These are phyloP conservation scores for Cyprinodon brontotheroides DNA, from an alignment of 2,113 vertebrate genomes.

Conservation along the genomic window DNA sequence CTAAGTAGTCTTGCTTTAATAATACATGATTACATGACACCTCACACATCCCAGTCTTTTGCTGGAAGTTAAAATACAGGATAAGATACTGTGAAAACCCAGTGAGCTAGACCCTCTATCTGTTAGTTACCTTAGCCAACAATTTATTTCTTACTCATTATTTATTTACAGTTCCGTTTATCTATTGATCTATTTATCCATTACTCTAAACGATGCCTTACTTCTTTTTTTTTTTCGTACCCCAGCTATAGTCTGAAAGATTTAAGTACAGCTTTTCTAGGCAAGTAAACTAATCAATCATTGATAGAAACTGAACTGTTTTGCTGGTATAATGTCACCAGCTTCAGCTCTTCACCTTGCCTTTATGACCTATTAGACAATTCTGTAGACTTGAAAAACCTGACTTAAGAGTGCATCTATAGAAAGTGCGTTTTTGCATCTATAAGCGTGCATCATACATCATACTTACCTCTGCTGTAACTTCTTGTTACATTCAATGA, in stretches of 20 bases:
- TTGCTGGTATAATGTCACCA: constrained; percentile 20
- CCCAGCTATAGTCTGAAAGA: constrained; percentile 14
- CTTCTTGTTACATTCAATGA: no score
- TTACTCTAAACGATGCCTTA: constrained; percentile 8
- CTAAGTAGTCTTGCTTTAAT: constrained; percentile 66
- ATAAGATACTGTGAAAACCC: constrained; percentile 23
- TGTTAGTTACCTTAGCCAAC: constrained; percentile 36
- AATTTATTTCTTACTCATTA: constrained; percentile 46
- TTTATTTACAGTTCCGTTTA: constrained; percentile 50
- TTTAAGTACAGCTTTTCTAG: not conserved
- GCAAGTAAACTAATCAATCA: constrained; percentile 8
- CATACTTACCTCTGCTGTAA: no score
- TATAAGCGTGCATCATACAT: no score
- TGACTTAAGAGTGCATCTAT: not conserved
- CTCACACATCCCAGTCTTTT: constrained; percentile 70
- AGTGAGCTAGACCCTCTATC: constrained; percentile 22
- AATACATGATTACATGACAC: constrained; percentile 72
- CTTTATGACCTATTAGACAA: constrained; percentile 40
- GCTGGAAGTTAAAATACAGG: constrained; percentile 39
- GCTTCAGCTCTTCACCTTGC: constrained; percentile 13
- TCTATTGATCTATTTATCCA: constrained; percentile 12
- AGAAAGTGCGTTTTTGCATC: no score
- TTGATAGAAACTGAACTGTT: constrained; percentile 24
- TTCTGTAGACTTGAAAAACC: not conserved
- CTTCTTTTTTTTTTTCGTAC: constrained; percentile 15